Evolutionary conservation across 2,888 invertebrate species (phyloP).

Genomic region (Salticus scenicus): DNA sequence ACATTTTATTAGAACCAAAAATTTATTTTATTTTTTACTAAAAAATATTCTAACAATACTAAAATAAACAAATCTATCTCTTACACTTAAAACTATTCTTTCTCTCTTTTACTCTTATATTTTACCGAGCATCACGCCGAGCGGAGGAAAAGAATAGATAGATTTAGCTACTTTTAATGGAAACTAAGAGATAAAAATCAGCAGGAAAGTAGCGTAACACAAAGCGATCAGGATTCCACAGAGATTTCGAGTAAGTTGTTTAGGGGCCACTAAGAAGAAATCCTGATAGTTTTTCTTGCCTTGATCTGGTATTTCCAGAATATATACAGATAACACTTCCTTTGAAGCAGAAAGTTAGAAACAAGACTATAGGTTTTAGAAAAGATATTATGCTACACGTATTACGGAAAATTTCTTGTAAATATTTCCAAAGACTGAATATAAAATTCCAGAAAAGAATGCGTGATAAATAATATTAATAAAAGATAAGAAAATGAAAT

Average conservation of each 20-base stretch:
- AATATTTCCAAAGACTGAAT: not conserved
- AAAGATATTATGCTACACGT: conserved; percentile 19
- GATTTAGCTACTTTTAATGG: conserved; percentile 40
- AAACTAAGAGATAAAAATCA: conserved; percentile 63
- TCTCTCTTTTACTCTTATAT: no score
- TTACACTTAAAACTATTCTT: no score
- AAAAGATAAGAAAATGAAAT: no score
- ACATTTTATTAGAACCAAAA: no score
- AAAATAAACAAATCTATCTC: no score
- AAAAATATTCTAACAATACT: no score
- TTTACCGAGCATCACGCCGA: no score
- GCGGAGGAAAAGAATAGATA: not conserved
- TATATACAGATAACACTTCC: conserved; percentile 44
- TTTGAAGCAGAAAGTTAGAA: conserved; percentile 15
- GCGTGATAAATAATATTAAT: not conserved
- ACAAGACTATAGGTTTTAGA: conserved; percentile 33
- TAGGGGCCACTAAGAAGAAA: conserved; percentile 34
- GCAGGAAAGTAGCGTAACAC: conserved; percentile 39
- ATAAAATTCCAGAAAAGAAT: not conserved
- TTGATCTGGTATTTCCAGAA: conserved; percentile 17
- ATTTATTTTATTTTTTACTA: no score
- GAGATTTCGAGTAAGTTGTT: conserved; percentile 59
- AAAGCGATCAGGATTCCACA: conserved; percentile 40
- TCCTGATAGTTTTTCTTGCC: conserved; percentile 18
- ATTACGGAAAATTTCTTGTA: not conserved